phyloP scores from a whole-genome alignment of 2,113 vertebrate genomes.

The Oreochromis niloticus region DNA sequence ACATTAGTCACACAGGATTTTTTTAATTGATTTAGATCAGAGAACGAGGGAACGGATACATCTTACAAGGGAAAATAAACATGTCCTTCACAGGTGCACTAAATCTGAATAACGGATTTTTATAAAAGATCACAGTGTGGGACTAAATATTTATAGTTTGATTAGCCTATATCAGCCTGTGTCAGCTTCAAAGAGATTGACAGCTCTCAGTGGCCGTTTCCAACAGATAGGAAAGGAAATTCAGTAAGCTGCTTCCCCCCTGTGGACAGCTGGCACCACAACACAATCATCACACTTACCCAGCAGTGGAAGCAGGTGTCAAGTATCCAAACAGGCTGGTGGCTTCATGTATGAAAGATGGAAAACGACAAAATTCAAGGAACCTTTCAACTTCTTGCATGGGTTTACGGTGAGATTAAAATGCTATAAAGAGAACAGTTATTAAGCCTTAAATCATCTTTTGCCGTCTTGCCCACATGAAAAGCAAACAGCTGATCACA shows the following conservation, averaged over 20 bases:
- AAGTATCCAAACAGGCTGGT: neutral
- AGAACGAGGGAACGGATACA: neutral
- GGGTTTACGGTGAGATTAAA: neutral
- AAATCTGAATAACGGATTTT: neutral
- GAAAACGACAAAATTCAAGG: neutral
- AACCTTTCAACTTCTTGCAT: neutral
- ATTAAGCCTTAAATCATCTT: neutral
- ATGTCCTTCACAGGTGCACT: neutral
- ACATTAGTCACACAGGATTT: neutral
- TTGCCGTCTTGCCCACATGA: neutral
- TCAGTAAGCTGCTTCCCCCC: neutral
- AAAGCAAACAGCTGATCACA: neutral
- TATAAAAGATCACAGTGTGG: neutral
- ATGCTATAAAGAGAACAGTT: neutral
- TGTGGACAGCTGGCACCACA: conserved; percentile 36
- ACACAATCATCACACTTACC: neutral
- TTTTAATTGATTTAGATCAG: neutral
- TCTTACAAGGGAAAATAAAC: neutral
- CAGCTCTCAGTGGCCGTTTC: neutral
- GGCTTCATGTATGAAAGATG: neutral
- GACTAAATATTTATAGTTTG: neutral
- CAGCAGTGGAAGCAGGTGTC: neutral
- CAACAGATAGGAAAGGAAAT: neutral
- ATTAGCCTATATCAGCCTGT: neutral
- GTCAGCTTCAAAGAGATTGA: neutral